phyloP scores from a whole-genome alignment of 2,888 invertebrate species.

The Drosophila recens region DNA sequence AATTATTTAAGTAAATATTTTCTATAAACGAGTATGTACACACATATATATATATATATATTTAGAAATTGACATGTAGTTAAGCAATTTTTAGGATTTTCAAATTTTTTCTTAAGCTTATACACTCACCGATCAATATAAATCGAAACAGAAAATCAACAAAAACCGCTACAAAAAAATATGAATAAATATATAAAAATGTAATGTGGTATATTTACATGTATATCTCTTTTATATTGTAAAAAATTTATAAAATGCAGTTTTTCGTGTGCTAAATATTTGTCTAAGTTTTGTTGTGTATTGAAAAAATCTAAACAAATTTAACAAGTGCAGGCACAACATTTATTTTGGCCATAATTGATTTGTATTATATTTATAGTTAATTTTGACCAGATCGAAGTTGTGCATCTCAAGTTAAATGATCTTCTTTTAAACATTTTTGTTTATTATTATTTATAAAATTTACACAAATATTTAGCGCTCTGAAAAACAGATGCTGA shows the following conservation, averaged over 20 bases:
- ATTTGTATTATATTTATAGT: background rate
- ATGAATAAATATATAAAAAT: conserved; percentile 22
- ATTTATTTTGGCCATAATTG: background rate
- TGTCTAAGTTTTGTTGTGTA: conserved; percentile 24
- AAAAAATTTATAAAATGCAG: conserved; percentile 1
- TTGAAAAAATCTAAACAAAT: background rate
- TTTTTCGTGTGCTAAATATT: conserved; percentile 47
- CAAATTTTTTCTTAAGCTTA: conserved; percentile 56
- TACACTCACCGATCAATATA: conserved; percentile 52
- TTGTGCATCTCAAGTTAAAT: conserved; percentile 15
- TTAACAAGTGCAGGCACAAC: background rate
- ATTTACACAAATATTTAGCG: conserved; percentile 44
- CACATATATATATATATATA: conserved; percentile 18
- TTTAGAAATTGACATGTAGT: conserved; percentile 51
- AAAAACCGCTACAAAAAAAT: conserved; percentile 4
- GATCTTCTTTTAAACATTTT: background rate
- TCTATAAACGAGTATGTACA: conserved; percentile 3
- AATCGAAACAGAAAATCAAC: conserved; percentile 15
- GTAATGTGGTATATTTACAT: conserved; percentile 18
- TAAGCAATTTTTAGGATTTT: conserved; percentile 77
- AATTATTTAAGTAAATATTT: conserved; percentile 41
- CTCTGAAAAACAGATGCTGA: conserved; percentile 13
- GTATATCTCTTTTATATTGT: conserved; percentile 17
- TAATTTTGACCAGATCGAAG: background rate
- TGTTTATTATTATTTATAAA: background rate